phyloP scores from a whole-genome alignment of 2,113 vertebrate genomes.

The Ammodytes marinus region DNA sequence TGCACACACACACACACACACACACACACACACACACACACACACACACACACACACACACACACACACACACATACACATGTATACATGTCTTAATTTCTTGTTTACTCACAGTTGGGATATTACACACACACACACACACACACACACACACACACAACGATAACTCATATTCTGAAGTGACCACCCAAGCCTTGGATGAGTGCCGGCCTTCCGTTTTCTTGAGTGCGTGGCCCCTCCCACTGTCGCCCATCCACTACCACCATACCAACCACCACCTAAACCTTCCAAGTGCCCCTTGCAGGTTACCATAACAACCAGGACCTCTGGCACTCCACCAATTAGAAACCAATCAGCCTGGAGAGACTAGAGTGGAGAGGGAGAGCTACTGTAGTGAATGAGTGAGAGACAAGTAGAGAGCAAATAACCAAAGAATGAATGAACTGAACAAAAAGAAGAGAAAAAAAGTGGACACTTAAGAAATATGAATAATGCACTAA shows the following conservation, averaged over 20 bases:
- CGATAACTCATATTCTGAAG: slow-evolving; percentile 72
- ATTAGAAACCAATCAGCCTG: slow-evolving; percentile 85
- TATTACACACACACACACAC: slow-evolving; percentile 31
- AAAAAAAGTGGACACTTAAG: slow-evolving; percentile 25
- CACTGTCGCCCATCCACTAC: slow-evolving; percentile 42
- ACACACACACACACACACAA: slow-evolving; percentile 6
- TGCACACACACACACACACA: slow-evolving; percentile 1
- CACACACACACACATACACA: slow-evolving; percentile 13
- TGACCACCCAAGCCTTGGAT: slow-evolving; percentile 68
- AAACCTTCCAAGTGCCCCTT: slow-evolving; percentile 65
- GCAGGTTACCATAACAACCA: slow-evolving; percentile 86
- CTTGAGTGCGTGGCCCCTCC: slow-evolving; percentile 71
- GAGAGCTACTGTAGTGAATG: background rate
- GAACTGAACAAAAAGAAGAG: slow-evolving; percentile 13
- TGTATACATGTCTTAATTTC: background rate
- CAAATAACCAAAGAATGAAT: slow-evolving; percentile 48
- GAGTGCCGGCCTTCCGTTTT: slow-evolving; percentile 70
- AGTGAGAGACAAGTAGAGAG: slow-evolving; percentile 54
- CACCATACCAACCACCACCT: slow-evolving; percentile 51
- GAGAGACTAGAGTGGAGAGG: slow-evolving; percentile 62
- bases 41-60: background rate
- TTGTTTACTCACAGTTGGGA: background rate
- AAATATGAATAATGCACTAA: no score
- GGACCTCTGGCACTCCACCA: slow-evolving; percentile 82
- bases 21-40: slow-evolving; percentile 11